Percentiles rank a stretch among this genome's conserved stretches.
Conservation (phyloP, 2,113 vertebrate species). For the Tretioscincus oriximinensis region DNA sequence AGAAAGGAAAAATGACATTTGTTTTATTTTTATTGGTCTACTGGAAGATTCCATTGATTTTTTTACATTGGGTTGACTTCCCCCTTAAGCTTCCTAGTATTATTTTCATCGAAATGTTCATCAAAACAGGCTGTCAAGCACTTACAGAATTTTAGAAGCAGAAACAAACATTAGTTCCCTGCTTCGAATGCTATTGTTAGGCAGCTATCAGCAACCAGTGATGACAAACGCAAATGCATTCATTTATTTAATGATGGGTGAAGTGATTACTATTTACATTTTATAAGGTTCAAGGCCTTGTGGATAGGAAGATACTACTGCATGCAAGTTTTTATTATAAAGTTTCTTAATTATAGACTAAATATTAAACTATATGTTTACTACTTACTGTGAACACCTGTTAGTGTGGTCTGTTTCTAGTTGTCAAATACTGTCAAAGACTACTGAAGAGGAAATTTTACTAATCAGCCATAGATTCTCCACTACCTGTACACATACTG, state of each 20-base stretch:
- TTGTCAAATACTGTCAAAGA: constrained; percentile 2
- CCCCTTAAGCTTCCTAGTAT: neutral
- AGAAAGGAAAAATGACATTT: neutral
- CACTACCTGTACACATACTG: neutral
- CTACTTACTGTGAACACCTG: constrained; percentile 14
- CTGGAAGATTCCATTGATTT: neutral
- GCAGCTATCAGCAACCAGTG: constrained; percentile 20
- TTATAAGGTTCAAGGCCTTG: constrained; percentile 1
- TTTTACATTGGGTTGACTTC: neutral
- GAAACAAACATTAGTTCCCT: neutral
- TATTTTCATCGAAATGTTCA: neutral
- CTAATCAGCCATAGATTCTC: neutral
- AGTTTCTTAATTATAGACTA: constrained; percentile 32
- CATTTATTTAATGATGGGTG: constrained; percentile 21
- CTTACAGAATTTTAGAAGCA: neutral
- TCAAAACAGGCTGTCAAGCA: neutral
- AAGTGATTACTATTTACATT: constrained; percentile 47
- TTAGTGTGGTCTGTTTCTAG: neutral
- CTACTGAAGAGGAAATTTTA: neutral
- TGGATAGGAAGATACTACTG: constrained; percentile 21
- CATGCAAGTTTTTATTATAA: constrained; percentile 22
- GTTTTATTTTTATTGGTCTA: neutral
- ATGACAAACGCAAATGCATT: constrained; percentile 11
- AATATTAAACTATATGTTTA: constrained; percentile 28
- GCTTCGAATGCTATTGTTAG: neutral